Evolutionary conservation across 2,888 invertebrate genomes (phyloP).

Genomic region (Lochmaea capreae): DNA sequence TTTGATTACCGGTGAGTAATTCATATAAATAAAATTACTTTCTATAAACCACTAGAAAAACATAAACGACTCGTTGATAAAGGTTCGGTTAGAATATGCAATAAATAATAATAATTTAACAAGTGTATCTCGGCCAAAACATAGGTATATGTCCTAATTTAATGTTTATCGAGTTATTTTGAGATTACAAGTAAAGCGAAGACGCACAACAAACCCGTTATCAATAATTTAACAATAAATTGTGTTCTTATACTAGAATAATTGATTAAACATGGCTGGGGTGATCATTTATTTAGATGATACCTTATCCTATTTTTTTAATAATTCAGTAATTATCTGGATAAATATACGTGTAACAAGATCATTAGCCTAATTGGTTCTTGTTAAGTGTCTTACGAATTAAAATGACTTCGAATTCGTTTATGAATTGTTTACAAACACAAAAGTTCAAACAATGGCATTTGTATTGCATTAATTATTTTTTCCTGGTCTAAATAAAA

Average conservation of each 20-base stretch:
- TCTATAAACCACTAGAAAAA: slow-evolving; percentile 3
- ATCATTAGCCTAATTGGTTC: neutral
- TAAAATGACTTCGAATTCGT: neutral
- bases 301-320: too few species aligned
- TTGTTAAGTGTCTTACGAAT: neutral
- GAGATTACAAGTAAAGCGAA: neutral
- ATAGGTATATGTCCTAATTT: too few species aligned
- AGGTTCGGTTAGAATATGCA: neutral
- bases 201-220: neutral
- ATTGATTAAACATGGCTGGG: too few species aligned
- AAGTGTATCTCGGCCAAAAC: too few species aligned
- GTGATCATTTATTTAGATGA: too few species aligned
- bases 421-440: neutral
- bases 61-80: slow-evolving; percentile 3
- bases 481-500: neutral
- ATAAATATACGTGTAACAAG: neutral
- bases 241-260: neutral
- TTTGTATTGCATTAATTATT: neutral
- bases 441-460: neutral
- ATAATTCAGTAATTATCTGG: too few species aligned
- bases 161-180: neutral
- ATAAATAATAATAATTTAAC: neutral
- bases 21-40: neutral
- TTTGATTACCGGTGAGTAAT: slow-evolving; percentile 71
- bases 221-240: neutral